Evolutionary conservation across 2,888 invertebrate species (phyloP), one percentile per base, ranked within the genome.

Genomic region (Zaprionus lineosus): DNA sequence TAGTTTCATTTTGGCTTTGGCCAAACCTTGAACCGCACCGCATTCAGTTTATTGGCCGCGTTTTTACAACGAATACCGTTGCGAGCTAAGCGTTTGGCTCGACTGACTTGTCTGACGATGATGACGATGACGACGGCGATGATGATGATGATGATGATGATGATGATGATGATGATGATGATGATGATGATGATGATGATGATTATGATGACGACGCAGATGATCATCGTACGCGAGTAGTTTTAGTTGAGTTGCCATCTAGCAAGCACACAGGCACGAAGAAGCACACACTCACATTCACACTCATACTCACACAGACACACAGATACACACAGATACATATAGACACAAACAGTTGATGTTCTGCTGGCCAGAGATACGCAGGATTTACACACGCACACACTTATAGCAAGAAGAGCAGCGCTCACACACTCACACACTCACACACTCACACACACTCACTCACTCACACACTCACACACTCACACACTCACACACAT

Each of bases 1-100:
- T 86, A 84, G 82, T 86, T 84, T 84, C 74, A 53, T 84, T 82
- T 84, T 82, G 83, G 74, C 74, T 82, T 81, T 82, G 75, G 86
- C 85, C 79, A 87, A 86, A 86, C 88, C 86, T 86, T 86, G 86
- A 86, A 86, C 86, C 86, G 87, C 66, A 74, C 77, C 84, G 78
- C 73, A 74, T 72, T 79, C 73, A 87, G 86, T 86, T 86, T 86
- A 87, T 86, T 86, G 86, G 87, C 86, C 88, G 87, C 81, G 82
- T 81, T 83, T 86, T 87, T 86, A 86, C 86, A 87, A 86, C 86
- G 82, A 86, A 87, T 87, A 86, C 86, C 86, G 86, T 86, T 87
- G 69, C 74, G 48, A 62, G 55, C 56, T 60, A 39, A 73, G 47
- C 68, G 73, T 39, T 68, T 66, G 66, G 52, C 69, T 74, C 70